Base-by-base conservation (phyloP, 2,113 vertebrate species). In the Mormyrus lacerda region DNA sequence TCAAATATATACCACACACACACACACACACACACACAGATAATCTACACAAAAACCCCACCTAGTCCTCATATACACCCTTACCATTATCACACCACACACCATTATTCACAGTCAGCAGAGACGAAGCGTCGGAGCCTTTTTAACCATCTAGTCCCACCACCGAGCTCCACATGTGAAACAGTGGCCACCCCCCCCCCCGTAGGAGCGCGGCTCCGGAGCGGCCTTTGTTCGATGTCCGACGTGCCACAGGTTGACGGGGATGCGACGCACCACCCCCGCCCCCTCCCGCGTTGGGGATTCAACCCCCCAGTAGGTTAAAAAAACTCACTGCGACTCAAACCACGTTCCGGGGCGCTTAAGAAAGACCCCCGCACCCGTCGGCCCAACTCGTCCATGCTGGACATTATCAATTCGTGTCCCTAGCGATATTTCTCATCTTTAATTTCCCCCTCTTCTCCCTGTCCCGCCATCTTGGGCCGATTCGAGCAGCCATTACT, bases 381-480 rank as follows among this genome's bases (percentile, higher is more conserved):
- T 31, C 24, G n/a, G 61, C 61, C 3, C 61, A n/a, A 31, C 35
- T 19, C 4, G 4, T 13, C 15, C 73, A 35, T 2, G 73, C 73
- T 13, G 73, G 35, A 79, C 73, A 7, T 35, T 24, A 47, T 47
- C 39, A 21, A 10, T 45, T 7, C 15, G 4, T 24, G 48, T 39
- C 15, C 39, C 13, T 8, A 89, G 31, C 44, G 93, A 93, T 92
- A 69, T 31, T 92, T 90, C 92, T 91, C 91, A 91, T 69, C 47
- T 24, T 44, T 91, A 31, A 24, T 89, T 92, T 89, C 93, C 93
- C 93, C 94, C 92, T 95, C 93, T 93, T 94, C 94, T 94, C 96
- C 96, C 95, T 93, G 95, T 95, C 97, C 96, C 95, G 96, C 96
- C 97, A 97, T 97, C 96, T 97, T 96, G 96, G 96, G 95, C 96